phyloP scores from a whole-genome alignment of 2,113 vertebrate species.

The Aptenodytes forsteri region DNA sequence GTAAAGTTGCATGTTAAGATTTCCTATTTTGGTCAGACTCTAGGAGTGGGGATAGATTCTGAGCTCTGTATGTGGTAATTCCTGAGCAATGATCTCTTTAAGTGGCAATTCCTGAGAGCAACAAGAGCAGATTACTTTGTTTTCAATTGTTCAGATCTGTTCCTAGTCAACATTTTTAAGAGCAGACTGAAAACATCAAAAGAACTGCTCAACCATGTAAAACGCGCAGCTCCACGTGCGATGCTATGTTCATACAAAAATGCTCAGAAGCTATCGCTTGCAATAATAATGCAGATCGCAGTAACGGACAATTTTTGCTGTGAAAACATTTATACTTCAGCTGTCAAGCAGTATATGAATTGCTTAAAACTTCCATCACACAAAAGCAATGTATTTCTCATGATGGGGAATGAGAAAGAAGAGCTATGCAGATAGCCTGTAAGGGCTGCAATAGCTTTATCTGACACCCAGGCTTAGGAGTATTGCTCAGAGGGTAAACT shows the following conservation, averaged over 20 bases:
- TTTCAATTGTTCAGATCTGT: neutral
- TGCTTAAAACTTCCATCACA: neutral
- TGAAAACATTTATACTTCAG: neutral
- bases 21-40: neutral
- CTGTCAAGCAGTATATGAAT: neutral
- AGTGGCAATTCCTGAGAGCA: neutral
- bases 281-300: neutral
- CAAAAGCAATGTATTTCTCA: neutral
- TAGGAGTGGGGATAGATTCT: neutral
- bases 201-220: neutral
- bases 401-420: neutral
- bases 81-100: neutral
- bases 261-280: neutral
- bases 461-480: neutral
- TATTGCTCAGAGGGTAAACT: neutral
- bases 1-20: neutral
- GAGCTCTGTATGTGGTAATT: neutral
- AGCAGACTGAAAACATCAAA: neutral
- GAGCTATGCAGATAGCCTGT: neutral
- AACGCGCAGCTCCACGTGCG: fast-evolving
- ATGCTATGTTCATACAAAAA: neutral
- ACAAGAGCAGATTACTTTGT: neutral
- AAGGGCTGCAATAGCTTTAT: neutral
- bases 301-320: neutral
- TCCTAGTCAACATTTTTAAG: neutral